These are phyloP conservation scores for Acleris laterana DNA, from an alignment of 2,888 invertebrate species.

Conservation along the genomic window DNA sequence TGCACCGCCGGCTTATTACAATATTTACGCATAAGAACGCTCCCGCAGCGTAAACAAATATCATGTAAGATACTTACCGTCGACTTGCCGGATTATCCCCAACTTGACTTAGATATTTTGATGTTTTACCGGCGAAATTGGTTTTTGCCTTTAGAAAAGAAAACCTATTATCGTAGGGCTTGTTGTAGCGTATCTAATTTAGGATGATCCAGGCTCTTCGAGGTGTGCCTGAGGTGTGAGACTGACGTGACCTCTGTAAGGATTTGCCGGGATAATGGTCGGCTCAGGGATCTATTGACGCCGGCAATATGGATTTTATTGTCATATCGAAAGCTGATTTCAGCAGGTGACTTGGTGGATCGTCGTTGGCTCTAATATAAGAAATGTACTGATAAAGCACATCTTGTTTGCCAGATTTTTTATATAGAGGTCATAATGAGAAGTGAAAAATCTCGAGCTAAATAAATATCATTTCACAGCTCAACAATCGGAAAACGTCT, in stretches of 20 bases:
- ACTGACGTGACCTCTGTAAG: conserved; percentile 62
- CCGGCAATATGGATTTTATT: conserved; percentile 38
- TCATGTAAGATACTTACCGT: conserved; percentile 64
- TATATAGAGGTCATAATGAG: too few species aligned
- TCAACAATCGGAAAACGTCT: too few species aligned
- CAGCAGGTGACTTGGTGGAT: background rate
- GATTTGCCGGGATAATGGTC: conserved; percentile 60
- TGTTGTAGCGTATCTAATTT: conserved; percentile 72
- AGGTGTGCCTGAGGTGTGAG: conserved; percentile 61
- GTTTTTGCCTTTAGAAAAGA: conserved; percentile 68
- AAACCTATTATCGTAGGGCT: conserved; percentile 69
- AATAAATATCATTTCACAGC: too few species aligned
- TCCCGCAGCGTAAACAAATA: conserved; percentile 55
- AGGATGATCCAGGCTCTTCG: conserved; percentile 69
- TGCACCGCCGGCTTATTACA: conserved; percentile 36
- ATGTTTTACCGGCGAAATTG: conserved; percentile 73
- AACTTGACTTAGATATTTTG: conserved; percentile 74
- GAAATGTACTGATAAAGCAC: background rate
- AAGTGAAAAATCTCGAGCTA: too few species aligned
- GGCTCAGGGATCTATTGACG: conserved; percentile 49
- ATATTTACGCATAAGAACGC: conserved; percentile 40
- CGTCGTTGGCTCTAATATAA: background rate
- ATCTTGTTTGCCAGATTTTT: background rate
- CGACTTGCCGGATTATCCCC: conserved; percentile 64
- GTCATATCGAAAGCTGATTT: background rate